Evolutionary conservation across 2,113 vertebrate species (phyloP), one percentile per base, ranked within the genome.

Genomic region (Electrona antarctica): DNA sequence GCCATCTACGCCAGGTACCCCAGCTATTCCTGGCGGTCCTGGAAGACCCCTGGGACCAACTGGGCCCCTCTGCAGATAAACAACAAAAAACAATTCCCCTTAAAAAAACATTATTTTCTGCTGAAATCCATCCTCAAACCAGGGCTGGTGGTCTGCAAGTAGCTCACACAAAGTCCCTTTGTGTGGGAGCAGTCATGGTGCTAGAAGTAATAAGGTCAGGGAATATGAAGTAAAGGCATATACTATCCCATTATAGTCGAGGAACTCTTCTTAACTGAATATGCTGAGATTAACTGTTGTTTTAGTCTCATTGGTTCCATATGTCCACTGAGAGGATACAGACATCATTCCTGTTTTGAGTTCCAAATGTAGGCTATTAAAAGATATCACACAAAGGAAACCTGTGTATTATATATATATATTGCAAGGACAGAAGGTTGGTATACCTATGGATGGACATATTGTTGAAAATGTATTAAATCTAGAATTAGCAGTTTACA

Each of bases 1-100:
- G 62, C 97, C 97, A 7, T 98, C 96, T 29, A 99, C 95, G 76
- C 97, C 97, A 0, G 97, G 93, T 79, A 98, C 95, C 79, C 97
- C 97, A 8, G 95, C 84, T 3, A 90, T 76, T 4, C 97, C 97
- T 0, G 94, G 92, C 0, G 94, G 94, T 46, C 96, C 97, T 0
- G 83, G 85, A 46, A 93, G 93, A 0, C 97, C 96, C 91, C 90
- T 91, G 33, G 93, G 92, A 63, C 96, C 97, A 0, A 93, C 90
- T 0, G 86, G 93, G 28, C 95, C 96, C 92, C 95, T 94, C 96
- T 97, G 93, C 28, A 84, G 59, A 83, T 75, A 85, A 73, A 90
- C 41, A 85, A 28, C 88, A 66, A 67, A 67, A 77, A 62, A 11
- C 6, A 48, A 0, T 59, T 84, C 81, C 60, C 7, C 21, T 15